Conservation (phyloP, 2,797 vertebrate species). For the Sphenopsis melanotis region DNA sequence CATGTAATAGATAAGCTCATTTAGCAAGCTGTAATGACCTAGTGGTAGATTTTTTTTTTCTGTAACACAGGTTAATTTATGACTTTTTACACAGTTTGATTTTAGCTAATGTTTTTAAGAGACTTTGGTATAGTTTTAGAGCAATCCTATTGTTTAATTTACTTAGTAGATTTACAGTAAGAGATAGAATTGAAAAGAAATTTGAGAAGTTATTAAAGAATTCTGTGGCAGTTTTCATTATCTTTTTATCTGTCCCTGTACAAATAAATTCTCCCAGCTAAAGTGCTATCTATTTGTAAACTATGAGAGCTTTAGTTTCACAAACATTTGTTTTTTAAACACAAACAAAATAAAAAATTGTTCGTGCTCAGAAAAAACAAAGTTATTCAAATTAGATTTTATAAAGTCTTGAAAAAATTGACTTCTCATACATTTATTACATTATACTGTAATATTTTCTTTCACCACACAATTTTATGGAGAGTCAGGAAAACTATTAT, state of each 20-base stretch:
- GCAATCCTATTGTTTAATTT: background rate
- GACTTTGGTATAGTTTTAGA: background rate
- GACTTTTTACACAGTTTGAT: background rate
- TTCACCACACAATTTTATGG: background rate
- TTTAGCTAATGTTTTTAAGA: background rate
- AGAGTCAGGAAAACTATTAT: background rate
- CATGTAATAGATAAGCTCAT: background rate
- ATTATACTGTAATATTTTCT: background rate
- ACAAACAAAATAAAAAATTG: background rate
- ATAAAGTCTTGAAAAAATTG: background rate
- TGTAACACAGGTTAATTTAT: background rate
- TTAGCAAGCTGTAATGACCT: background rate
- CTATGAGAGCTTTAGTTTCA: background rate
- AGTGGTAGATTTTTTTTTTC: background rate
- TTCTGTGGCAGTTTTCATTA: background rate
- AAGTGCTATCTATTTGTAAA: background rate
- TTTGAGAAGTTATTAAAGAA: background rate
- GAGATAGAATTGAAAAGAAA: background rate
- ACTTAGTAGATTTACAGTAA: background rate
- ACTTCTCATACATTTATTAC: background rate
- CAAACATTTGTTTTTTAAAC: background rate
- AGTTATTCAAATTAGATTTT: background rate
- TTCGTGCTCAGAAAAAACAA: background rate
- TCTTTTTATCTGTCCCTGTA: background rate
- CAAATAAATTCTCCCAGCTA: background rate